Percentiles rank a stretch among this genome's conserved stretches.
phyloP scores from a whole-genome alignment of 2,113 vertebrate genomes.

The Laterallus jamaicensis region DNA sequence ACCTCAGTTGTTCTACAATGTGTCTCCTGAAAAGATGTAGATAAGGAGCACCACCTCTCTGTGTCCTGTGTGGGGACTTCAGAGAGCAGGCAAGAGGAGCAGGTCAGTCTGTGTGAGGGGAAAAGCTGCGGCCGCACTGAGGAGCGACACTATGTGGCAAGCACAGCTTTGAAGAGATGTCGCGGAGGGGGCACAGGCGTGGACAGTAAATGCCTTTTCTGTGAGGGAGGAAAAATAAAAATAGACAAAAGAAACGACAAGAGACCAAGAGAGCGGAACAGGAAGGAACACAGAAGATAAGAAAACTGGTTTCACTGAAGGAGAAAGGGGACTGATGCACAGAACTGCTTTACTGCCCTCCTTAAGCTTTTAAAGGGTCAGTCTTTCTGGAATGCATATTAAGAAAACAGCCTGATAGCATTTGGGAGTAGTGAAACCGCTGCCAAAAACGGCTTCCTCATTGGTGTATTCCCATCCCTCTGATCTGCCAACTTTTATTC shows the following conservation, averaged over 20 bases:
- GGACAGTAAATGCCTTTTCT: not conserved
- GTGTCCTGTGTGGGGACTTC: not conserved
- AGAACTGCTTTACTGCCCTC: not conserved
- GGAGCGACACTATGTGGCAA: not conserved
- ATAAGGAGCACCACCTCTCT: not conserved
- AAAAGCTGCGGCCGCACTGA: not conserved
- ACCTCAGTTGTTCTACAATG: not conserved
- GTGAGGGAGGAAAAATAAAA: not conserved
- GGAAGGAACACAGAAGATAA: not conserved
- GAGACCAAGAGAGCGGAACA: not conserved
- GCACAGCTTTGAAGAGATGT: not conserved
- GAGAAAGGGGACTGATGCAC: not conserved
- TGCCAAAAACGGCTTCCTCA: constrained; percentile 12
- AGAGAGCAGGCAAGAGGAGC: not conserved
- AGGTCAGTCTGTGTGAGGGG: not conserved
- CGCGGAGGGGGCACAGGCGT: not conserved
- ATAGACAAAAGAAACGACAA: not conserved
- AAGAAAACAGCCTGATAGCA: not conserved
- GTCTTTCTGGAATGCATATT: not conserved
- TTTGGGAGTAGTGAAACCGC: not conserved
- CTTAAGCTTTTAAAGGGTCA: not conserved
- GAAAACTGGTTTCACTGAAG: not conserved
- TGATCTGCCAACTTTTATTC: not conserved
- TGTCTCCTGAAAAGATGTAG: not conserved
- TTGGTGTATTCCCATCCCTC: not conserved